phyloP scores from a whole-genome alignment of 1,140 invertebrate species.

The Drosophila bifasciata region DNA sequence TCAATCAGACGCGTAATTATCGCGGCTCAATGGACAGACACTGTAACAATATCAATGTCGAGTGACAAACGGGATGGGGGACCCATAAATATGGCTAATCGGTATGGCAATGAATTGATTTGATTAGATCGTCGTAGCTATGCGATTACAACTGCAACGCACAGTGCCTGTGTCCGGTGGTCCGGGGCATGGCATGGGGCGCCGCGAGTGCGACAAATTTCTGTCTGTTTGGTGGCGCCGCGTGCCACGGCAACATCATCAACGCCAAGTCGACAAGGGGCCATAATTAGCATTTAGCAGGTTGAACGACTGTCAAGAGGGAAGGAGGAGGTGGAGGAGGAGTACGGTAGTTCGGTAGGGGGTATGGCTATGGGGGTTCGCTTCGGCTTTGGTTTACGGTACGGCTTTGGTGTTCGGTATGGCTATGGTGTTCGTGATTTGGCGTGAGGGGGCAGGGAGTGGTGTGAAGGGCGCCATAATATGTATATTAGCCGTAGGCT shows the following conservation, averaged over 20 bases:
- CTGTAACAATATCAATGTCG: constrained; percentile 22
- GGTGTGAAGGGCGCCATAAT: too few species aligned
- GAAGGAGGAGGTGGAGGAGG: too few species aligned
- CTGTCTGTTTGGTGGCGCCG: constrained; percentile 11
- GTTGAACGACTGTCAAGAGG: constrained; percentile 37
- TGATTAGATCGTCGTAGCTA: constrained; percentile 52
- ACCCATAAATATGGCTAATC: constrained; percentile 76
- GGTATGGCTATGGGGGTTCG: too few species aligned
- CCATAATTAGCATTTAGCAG: constrained; percentile 68
- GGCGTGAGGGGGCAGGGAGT: too few species aligned
- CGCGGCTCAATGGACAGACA: constrained; percentile 44
- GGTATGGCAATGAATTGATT: constrained; percentile 76
- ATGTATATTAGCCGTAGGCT: constrained; percentile 49
- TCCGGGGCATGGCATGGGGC: neutral
- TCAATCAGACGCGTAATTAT: constrained; percentile 75
- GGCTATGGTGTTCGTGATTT: too few species aligned
- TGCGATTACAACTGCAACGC: constrained; percentile 2
- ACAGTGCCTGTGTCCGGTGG: constrained; percentile 1
- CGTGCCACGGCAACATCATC: constrained; percentile 70
- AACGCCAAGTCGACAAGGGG: constrained; percentile 28
- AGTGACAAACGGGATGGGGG: constrained; percentile 57
- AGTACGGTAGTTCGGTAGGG: too few species aligned
- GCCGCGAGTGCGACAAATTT: constrained; percentile 46
- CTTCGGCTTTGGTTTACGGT: too few species aligned
- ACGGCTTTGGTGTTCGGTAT: too few species aligned